phyloP scores from a whole-genome alignment of 2,797 vertebrate genomes.

The Myotis planiceps region DNA sequence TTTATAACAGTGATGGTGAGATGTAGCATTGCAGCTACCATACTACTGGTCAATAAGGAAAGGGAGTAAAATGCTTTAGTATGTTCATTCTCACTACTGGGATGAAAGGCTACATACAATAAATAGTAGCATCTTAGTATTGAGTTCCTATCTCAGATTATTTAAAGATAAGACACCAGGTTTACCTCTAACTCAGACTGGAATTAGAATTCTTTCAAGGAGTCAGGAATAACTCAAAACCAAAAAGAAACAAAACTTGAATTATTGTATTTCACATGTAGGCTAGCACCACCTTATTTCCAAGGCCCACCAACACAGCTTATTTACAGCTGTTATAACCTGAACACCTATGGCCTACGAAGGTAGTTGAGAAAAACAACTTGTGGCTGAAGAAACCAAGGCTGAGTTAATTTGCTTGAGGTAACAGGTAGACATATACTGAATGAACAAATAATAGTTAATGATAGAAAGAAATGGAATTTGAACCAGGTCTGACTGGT shows the following conservation, averaged over 20 bases:
- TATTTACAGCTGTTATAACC: neutral
- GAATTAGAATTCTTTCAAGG: constrained; percentile 1
- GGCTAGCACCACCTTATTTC: neutral
- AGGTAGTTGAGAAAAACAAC: neutral
- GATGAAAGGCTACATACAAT: neutral
- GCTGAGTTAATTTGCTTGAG: neutral
- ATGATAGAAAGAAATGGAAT: neutral
- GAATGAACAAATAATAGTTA: neutral
- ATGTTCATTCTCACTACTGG: neutral
- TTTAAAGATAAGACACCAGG: neutral
- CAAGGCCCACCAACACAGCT: constrained; percentile 10
- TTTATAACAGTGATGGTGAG: neutral
- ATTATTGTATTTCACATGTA: neutral
- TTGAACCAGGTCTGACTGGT: neutral
- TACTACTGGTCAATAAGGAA: neutral
- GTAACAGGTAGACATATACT: neutral
- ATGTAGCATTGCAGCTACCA: neutral
- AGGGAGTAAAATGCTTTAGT: neutral
- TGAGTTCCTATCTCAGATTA: neutral
- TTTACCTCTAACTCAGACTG: neutral
- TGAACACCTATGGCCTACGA: neutral
- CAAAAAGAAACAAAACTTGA: neutral
- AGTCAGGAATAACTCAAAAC: constrained; percentile 20
- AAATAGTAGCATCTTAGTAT: neutral
- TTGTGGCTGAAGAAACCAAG: neutral